These are phyloP conservation scores for Mormyrops boulengeri DNA, from an alignment of 2,797 vertebrate genomes.

Conservation along the genomic window DNA sequence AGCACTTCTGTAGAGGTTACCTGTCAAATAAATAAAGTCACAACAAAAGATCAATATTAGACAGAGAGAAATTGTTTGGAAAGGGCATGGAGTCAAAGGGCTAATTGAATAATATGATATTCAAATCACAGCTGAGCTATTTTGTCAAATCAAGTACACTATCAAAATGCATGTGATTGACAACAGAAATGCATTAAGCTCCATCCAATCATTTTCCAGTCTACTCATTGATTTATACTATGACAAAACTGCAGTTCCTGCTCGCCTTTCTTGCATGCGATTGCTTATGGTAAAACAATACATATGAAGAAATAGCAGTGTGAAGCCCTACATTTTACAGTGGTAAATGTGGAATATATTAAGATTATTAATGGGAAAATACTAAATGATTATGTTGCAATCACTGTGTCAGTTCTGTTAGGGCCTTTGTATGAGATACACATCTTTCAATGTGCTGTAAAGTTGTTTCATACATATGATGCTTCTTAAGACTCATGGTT, in stretches of 20 bases:
- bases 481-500: neutral
- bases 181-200: neutral
- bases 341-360: neutral
- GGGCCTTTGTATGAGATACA: neutral
- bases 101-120: conserved; percentile 1
- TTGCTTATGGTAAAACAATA: neutral
- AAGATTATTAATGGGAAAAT: neutral
- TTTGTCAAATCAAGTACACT: neutral
- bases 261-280: neutral
- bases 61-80: neutral
- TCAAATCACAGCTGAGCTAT: neutral
- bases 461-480: neutral
- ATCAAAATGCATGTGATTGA: neutral
- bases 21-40: neutral
- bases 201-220: neutral
- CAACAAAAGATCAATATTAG: neutral
- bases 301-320: neutral
- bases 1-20: conserved; percentile 1
- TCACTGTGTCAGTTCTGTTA: neutral
- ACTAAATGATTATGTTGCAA: neutral
- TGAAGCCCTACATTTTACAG: neutral
- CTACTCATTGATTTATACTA: neutral
- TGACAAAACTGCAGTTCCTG: neutral
- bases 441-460: neutral
- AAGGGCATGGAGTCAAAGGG: neutral